Percentiles rank a stretch among this genome's conserved stretches.
Evolutionary conservation across 2,797 vertebrate species (phyloP).

Genomic region (Eurystomus glaucurus): DNA sequence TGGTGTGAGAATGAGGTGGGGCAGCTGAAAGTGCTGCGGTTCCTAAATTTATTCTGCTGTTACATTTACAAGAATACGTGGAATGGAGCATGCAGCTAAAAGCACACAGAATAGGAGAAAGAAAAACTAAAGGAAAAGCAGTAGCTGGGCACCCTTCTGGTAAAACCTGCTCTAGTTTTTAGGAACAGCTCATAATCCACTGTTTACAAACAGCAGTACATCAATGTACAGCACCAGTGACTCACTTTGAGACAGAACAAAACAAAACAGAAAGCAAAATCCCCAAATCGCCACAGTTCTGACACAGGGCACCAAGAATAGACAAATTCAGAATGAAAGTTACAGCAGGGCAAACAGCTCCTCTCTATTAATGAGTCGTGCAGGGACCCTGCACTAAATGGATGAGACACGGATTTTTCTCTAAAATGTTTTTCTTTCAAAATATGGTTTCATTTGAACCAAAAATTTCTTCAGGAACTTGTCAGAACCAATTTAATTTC

Average conservation of each 20-base stretch:
- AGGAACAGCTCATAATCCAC: constrained; percentile 10
- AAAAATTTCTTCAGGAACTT: constrained; percentile 37
- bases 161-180: constrained; percentile 53
- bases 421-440: constrained; percentile 18
- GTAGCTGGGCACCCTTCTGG: constrained; percentile 55
- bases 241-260: constrained; percentile 1
- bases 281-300: neutral
- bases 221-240: neutral
- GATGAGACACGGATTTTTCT: neutral
- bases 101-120: constrained; percentile 12
- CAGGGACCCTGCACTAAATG: neutral
- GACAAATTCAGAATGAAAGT: constrained; percentile 21
- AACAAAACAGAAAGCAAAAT: constrained; percentile 9
- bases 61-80: constrained; percentile 67
- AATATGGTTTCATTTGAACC: constrained; percentile 29
- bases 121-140: constrained; percentile 25
- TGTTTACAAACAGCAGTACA: constrained; percentile 70
- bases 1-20: constrained; percentile 37
- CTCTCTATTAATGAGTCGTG: accelerated
- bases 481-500: constrained; percentile 54
- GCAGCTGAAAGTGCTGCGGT: constrained; percentile 67
- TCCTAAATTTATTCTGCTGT: constrained; percentile 11
- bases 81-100: neutral
- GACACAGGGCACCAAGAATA: neutral
- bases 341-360: neutral